Conservation (phyloP, 2,888 invertebrate species). For the Syrphus vitripennis region DNA sequence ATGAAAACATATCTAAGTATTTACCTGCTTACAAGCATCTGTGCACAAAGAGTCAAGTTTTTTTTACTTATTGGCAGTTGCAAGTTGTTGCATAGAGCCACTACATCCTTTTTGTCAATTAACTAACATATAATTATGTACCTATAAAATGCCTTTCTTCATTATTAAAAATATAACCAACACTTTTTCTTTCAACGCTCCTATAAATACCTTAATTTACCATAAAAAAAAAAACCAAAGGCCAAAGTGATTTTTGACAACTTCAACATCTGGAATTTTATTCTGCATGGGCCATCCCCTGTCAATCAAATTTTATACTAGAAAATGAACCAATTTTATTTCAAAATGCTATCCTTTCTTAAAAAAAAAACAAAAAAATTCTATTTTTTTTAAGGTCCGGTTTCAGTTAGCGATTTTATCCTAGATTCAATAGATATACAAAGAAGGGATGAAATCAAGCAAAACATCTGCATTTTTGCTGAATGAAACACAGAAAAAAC, state of each 20-base stretch:
- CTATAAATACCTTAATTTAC: too few relatives aligned
- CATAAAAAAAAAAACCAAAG: too few relatives aligned
- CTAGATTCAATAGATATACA: neutral
- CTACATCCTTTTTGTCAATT: too few relatives aligned
- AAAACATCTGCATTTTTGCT: slow-evolving; percentile 37
- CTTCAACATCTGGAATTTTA: neutral
- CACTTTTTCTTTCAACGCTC: too few relatives aligned
- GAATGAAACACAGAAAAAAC: neutral
- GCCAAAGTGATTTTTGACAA: neutral
- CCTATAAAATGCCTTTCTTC: too few relatives aligned
- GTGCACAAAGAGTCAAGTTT: too few relatives aligned
- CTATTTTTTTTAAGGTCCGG: neutral
- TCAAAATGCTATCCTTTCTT: neutral
- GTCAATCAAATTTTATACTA: neutral
- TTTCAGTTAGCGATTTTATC: neutral
- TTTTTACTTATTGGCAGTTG: too few relatives aligned
- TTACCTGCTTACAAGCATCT: too few relatives aligned
- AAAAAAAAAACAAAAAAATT: neutral
- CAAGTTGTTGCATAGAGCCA: too few relatives aligned
- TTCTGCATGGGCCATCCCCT: neutral
- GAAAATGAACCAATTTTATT: neutral
- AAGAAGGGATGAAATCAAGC: slow-evolving; percentile 3
- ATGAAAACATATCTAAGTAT: too few relatives aligned
- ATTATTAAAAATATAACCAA: too few relatives aligned
- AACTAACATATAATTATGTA: too few relatives aligned